Percentiles rank a stretch among this genome's conserved stretches.
phyloP scores from a whole-genome alignment of 1,140 invertebrate genomes.

The Babylonia areolata region DNA sequence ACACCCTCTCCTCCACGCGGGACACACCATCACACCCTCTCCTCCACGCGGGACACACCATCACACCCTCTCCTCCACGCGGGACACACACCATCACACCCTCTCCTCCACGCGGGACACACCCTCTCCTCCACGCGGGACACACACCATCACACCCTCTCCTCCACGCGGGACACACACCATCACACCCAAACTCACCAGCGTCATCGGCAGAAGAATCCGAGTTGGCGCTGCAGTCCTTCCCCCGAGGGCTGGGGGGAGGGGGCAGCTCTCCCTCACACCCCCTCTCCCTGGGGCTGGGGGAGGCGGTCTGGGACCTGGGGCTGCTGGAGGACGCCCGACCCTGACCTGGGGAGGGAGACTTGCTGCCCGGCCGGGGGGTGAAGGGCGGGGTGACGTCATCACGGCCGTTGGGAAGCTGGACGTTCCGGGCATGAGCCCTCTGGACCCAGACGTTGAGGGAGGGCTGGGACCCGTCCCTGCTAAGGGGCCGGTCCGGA shows the following conservation, averaged over 20 bases:
- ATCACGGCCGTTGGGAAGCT: background rate
- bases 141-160: too few species aligned
- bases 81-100: too few species aligned
- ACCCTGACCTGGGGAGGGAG: background rate
- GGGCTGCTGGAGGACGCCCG: background rate
- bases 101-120: too few species aligned
- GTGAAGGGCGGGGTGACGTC: background rate
- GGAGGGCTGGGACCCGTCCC: background rate
- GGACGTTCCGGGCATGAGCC: background rate
- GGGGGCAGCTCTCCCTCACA: background rate
- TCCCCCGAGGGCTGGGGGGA: background rate
- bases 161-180: too few species aligned
- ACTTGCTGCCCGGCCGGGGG: background rate
- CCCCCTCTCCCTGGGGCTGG: background rate
- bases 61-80: too few species aligned
- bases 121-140: too few species aligned
- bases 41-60: too few species aligned
- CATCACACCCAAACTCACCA: background rate
- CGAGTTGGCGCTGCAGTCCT: constrained; percentile 20
- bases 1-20: too few species aligned
- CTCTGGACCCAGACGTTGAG: background rate
- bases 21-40: too few species aligned
- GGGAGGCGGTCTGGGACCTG: background rate
- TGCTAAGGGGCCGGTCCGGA: background rate
- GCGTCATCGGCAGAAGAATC: constrained; percentile 12